Percentiles rank a stretch among this genome's conserved stretches.
Evolutionary conservation across 2,797 vertebrate genomes (phyloP).

Genomic region (Rhynchotus rufescens): DNA sequence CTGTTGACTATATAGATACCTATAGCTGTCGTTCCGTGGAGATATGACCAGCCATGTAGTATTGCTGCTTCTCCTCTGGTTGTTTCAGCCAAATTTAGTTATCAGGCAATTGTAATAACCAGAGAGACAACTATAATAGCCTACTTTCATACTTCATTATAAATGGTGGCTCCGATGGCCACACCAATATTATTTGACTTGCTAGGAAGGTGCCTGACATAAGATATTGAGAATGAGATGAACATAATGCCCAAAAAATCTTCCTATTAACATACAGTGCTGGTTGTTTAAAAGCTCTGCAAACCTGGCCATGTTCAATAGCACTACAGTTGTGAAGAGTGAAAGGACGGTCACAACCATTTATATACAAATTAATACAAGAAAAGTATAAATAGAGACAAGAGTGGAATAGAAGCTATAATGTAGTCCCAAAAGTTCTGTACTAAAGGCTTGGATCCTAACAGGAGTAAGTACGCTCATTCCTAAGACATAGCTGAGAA

Average conservation of each 20-base stretch:
- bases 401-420: neutral
- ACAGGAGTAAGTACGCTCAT: neutral
- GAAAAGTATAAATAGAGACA: neutral
- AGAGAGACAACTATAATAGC: slow-evolving; percentile 13
- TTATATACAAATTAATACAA: slow-evolving; percentile 4
- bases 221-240: neutral
- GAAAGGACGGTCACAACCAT: neutral
- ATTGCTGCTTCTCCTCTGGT: neutral
- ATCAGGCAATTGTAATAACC: slow-evolving; percentile 28
- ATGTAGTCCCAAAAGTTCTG: neutral
- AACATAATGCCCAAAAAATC: neutral
- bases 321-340: neutral
- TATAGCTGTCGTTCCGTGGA: neutral
- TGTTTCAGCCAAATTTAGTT: slow-evolving; percentile 26
- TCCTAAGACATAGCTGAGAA: neutral
- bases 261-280: neutral
- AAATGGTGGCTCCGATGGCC: slow-evolving; percentile 10
- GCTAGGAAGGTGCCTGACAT: neutral
- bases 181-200: slow-evolving; percentile 4
- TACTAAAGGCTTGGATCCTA: neutral
- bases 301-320: neutral
- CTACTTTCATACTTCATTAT: neutral
- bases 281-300: neutral
- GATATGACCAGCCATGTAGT: neutral
- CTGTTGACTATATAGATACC: neutral